These are phyloP conservation scores for Cygnus olor DNA, from an alignment of 2,797 vertebrate species.

Conservation along the genomic window DNA sequence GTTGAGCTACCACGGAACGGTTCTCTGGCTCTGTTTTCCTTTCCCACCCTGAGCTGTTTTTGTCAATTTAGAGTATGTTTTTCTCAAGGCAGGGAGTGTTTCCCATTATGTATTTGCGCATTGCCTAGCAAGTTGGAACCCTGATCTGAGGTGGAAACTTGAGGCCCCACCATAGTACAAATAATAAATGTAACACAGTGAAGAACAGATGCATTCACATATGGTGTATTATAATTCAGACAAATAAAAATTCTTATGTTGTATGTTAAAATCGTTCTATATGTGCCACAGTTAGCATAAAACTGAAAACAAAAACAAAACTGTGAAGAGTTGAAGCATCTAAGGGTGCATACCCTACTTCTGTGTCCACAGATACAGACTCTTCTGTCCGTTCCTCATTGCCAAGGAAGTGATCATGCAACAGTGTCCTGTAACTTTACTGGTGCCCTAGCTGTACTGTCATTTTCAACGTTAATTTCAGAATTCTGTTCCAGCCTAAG, in stretches of 20 bases:
- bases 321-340: background rate
- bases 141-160: slow-evolving; percentile 70
- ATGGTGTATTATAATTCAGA: slow-evolving; percentile 66
- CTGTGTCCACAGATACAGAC: background rate
- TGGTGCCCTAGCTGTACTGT: background rate
- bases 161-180: slow-evolving; percentile 60
- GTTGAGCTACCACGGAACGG: background rate
- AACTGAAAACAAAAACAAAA: slow-evolving; percentile 60
- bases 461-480: background rate
- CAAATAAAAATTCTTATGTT: slow-evolving; percentile 69
- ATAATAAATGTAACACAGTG: slow-evolving; percentile 66
- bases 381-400: background rate
- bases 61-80: slow-evolving; percentile 45
- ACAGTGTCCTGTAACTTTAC: background rate
- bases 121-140: slow-evolving; percentile 59
- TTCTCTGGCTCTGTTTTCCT: slow-evolving; percentile 21
- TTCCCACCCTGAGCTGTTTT: slow-evolving; percentile 46
- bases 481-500: background rate
- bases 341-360: background rate
- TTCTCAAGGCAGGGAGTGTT: slow-evolving; percentile 62
- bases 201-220: slow-evolving; percentile 70
- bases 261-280: slow-evolving; percentile 59
- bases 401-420: background rate
- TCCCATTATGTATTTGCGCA: slow-evolving; percentile 64
- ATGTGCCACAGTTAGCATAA: slow-evolving; percentile 46